A percentile compares a stretch with the other conserved stretches of the same genome.
These are phyloP conservation scores for Prunella fulvescens DNA, from an alignment of 2,113 vertebrate species.

Conservation along the genomic window DNA sequence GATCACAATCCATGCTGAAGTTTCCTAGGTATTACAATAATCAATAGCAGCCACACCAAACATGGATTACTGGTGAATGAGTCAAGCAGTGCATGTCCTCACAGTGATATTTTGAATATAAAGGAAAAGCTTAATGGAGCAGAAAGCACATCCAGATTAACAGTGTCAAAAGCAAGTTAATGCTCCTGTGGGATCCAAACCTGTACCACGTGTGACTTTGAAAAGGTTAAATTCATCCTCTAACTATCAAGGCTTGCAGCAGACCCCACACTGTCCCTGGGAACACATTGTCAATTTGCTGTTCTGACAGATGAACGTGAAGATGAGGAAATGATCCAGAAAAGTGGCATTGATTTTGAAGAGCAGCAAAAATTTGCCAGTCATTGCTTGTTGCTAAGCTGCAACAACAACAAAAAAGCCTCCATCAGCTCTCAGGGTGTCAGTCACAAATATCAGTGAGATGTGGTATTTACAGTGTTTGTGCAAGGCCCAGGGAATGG, in stretches of 20 bases:
- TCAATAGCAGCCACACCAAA: background rate
- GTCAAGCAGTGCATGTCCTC: background rate
- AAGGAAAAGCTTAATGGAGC: background rate
- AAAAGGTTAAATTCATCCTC: background rate
- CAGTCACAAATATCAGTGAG: background rate
- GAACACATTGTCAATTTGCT: background rate
- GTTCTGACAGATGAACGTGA: background rate
- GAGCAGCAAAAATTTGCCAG: conserved; percentile 41
- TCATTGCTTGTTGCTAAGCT: conserved; percentile 40
- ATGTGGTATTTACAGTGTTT: background rate
- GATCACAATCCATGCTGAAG: background rate
- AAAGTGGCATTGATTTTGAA: conserved; percentile 55
- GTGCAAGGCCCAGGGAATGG: background rate
- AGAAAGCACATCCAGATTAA: background rate
- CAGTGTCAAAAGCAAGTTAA: background rate
- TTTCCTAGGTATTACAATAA: background rate
- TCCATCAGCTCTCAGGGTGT: background rate
- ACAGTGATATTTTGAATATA: background rate
- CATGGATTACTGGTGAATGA: background rate
- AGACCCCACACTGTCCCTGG: background rate
- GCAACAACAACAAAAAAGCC: background rate
- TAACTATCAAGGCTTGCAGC: background rate
- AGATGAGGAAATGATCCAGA: conserved; percentile 48
- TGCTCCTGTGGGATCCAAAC: background rate
- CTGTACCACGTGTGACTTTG: background rate